Evolutionary conservation across 2,113 vertebrate species (phyloP).

Genomic region (Hiodon tergisus): DNA sequence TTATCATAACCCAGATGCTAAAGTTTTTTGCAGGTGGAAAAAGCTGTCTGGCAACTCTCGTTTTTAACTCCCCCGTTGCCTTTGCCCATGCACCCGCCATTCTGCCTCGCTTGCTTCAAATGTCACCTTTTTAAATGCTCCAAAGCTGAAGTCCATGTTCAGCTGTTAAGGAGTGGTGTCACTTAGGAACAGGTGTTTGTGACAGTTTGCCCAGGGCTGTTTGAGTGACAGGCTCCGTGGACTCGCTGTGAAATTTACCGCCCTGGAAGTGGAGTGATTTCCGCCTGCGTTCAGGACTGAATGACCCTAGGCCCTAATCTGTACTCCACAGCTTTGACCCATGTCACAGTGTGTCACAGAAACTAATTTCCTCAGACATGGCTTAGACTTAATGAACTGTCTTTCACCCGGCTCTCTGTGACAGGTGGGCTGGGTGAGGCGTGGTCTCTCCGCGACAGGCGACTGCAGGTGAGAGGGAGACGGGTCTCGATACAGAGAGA

Average conservation of each 20-base stretch:
- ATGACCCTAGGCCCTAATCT: too few relatives aligned
- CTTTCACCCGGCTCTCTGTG: too few relatives aligned
- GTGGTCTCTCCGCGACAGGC: not conserved
- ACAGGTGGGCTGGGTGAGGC: not conserved
- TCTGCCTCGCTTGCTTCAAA: slow-evolving; percentile 38
- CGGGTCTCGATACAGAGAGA: slow-evolving; percentile 20
- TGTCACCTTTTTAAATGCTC: slow-evolving; percentile 64
- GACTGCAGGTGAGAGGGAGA: not conserved
- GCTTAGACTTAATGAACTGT: too few relatives aligned
- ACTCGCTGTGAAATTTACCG: not conserved
- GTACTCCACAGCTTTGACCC: too few relatives aligned
- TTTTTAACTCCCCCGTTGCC: not conserved
- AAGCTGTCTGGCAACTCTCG: not conserved
- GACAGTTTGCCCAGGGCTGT: slow-evolving; percentile 5
- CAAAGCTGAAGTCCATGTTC: slow-evolving; percentile 42
- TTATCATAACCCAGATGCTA: not conserved
- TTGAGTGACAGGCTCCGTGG: not conserved
- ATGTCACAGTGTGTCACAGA: too few relatives aligned
- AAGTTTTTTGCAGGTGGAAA: not conserved
- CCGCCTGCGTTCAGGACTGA: not conserved
- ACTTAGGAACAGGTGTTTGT: slow-evolving; percentile 43
- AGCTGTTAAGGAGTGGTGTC: slow-evolving; percentile 48
- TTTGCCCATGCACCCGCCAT: slow-evolving; percentile 33
- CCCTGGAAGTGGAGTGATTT: not conserved
- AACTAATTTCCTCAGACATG: too few relatives aligned